Evolutionary conservation across 2,797 vertebrate species (phyloP).

Genomic region (Enteromius mattozi): DNA sequence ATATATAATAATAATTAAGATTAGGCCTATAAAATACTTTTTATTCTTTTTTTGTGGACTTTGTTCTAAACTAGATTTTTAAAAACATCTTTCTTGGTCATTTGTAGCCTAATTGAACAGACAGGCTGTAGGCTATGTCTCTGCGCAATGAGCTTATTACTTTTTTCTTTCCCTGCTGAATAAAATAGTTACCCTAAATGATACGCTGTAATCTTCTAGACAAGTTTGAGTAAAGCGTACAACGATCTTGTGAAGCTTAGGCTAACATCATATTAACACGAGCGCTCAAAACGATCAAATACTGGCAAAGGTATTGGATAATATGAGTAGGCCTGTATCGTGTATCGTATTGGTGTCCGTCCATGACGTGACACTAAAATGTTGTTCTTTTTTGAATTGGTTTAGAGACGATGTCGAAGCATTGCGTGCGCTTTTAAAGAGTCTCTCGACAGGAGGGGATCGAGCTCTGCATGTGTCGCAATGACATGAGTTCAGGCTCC

Average conservation of each 20-base stretch:
- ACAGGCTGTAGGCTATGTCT: neutral
- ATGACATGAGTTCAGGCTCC: constrained; percentile 78
- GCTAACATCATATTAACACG: neutral
- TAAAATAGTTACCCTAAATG: neutral
- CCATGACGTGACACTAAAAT: constrained; percentile 46
- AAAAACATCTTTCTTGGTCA: neutral
- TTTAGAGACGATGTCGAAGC: constrained; percentile 38
- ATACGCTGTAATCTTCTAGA: neutral
- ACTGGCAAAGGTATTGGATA: neutral
- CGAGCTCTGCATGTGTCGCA: constrained; percentile 69
- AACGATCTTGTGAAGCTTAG: neutral
- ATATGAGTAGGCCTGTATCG: neutral
- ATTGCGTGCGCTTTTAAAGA: constrained; percentile 39
- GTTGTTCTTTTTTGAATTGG: constrained; percentile 31
- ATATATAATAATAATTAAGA: neutral
- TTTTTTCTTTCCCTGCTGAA: neutral
- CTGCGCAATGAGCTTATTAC: neutral
- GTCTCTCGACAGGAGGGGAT: constrained; percentile 56
- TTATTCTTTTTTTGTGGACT: no score
- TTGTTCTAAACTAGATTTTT: neutral
- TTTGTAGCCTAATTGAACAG: neutral
- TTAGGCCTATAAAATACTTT: neutral
- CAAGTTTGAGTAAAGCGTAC: neutral
- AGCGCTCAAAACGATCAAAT: neutral
- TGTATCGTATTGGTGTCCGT: neutral